phyloP scores from a whole-genome alignment of 2,113 vertebrate species.

The Capreolus pygargus region DNA sequence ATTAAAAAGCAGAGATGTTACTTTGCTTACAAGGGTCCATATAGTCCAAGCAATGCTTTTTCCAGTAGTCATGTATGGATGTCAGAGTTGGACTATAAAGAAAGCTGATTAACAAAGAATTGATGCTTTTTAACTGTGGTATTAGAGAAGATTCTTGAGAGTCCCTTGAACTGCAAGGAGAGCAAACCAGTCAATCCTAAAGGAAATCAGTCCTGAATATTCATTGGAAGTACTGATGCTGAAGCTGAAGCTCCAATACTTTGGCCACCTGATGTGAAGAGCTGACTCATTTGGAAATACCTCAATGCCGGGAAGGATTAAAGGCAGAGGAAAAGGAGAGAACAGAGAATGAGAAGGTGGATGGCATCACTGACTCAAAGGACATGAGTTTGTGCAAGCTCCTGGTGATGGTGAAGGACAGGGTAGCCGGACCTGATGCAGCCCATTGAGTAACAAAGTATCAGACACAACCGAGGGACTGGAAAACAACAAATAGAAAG shows the following conservation, averaged over 20 bases:
- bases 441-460: not conserved
- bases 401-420: not conserved
- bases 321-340: not conserved
- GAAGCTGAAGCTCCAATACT: not conserved
- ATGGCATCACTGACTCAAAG: not conserved
- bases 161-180: not conserved
- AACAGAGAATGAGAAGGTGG: not conserved
- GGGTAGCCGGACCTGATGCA: not conserved
- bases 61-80: not conserved
- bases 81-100: not conserved
- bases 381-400: not conserved
- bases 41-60: not conserved
- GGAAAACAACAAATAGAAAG: not conserved
- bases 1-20: not conserved
- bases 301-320: not conserved
- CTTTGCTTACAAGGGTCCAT: not conserved
- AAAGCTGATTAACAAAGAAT: not conserved
- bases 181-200: not conserved
- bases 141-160: not conserved
- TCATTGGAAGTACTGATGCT: not conserved
- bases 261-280: not conserved
- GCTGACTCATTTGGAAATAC: not conserved
- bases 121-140: not conserved
- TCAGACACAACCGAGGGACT: not conserved
- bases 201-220: not conserved